Evolutionary conservation across 2,888 invertebrate genomes (phyloP).

Genomic region (Dilophus febrilis): DNA sequence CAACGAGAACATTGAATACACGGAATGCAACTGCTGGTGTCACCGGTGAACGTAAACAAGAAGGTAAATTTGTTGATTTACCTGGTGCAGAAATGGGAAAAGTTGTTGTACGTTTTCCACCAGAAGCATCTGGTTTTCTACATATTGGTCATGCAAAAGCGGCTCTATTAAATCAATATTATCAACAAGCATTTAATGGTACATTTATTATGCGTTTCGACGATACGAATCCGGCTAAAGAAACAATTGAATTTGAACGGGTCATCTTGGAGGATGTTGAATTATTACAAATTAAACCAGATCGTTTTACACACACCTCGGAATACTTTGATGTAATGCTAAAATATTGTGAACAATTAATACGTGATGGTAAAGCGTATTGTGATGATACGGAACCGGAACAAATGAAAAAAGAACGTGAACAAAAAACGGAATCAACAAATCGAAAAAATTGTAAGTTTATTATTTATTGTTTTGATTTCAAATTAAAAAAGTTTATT

Average conservation of each 20-base stretch:
- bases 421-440: constrained; percentile 67
- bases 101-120: constrained; percentile 97
- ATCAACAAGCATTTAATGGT: constrained; percentile 82
- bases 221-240: constrained; percentile 99
- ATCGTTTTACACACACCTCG: constrained; percentile 86
- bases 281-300: constrained; percentile 81
- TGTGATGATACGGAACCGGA: constrained; percentile 93
- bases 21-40: constrained; percentile 14
- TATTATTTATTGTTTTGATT: constrained; percentile 3
- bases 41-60: constrained; percentile 48
- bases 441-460: constrained; percentile 69
- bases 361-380: constrained; percentile 82
- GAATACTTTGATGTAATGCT: constrained; percentile 91
- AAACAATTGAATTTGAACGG: constrained; percentile 91
- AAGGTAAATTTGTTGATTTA: constrained; percentile 92
- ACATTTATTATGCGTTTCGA: constrained; percentile 96
- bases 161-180: constrained; percentile 93
- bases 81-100: constrained; percentile 95
- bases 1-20: constrained; percentile 9
- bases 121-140: constrained; percentile 95
- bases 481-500: constrained; percentile 1
- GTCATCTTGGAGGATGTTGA: constrained; percentile 89
- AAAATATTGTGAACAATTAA: constrained; percentile 68
- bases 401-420: constrained; percentile 86
- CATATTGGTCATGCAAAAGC: constrained; percentile 99